Evolutionary conservation across 2,797 vertebrate genomes (phyloP).

Genomic region (Clarias platycephalus): DNA sequence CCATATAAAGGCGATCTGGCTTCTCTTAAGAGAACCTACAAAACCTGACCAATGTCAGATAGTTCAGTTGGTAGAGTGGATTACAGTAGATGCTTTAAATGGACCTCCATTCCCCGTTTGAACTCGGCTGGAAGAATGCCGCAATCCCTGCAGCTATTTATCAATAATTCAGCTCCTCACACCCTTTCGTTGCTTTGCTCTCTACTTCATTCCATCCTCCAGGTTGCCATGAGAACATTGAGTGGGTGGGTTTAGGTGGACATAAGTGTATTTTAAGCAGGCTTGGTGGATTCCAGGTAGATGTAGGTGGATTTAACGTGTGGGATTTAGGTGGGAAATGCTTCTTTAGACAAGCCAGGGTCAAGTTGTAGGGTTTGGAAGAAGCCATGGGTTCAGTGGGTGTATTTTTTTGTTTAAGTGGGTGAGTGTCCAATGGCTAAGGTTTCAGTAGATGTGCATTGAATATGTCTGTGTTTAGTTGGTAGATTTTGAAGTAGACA

Average conservation of each 20-base stretch:
- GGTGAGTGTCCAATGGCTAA: not conserved
- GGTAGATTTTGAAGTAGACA: not conserved
- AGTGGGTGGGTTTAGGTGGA: not conserved
- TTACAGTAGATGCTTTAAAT: too few relatives aligned
- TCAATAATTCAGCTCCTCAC: constrained; percentile 10
- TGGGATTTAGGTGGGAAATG: not conserved
- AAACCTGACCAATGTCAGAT: not conserved
- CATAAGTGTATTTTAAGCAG: not conserved
- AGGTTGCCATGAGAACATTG: not conserved
- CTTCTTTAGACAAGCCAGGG: not conserved
- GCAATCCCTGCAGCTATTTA: constrained; percentile 3
- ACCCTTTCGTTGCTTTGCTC: not conserved
- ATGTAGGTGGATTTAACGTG: not conserved
- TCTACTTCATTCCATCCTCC: not conserved
- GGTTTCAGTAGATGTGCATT: not conserved
- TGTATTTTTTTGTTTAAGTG: not conserved
- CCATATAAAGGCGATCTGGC: not conserved
- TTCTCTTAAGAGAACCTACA: not conserved
- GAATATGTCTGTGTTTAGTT: not conserved
- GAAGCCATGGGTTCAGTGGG: not conserved
- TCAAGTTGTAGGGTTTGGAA: not conserved
- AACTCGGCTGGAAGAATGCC: too few relatives aligned
- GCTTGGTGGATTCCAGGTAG: not conserved
- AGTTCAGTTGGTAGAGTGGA: too few relatives aligned
- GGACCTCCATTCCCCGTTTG: too few relatives aligned